Percentiles rank a stretch among this genome's conserved stretches.
phyloP scores from a whole-genome alignment of 2,797 vertebrate species.

The Phalanger gymnotis region DNA sequence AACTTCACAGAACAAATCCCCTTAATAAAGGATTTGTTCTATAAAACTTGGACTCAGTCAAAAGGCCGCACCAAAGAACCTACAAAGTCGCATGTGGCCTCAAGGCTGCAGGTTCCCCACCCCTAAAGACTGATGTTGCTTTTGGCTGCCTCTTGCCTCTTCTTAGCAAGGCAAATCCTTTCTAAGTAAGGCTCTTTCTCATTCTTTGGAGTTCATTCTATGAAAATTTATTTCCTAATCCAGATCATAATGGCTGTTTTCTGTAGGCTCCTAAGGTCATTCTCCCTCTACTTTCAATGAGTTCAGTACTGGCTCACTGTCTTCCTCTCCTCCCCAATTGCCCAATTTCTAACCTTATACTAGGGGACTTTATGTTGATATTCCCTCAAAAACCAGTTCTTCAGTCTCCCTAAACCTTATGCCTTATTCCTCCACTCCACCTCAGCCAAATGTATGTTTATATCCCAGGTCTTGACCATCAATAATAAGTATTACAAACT shows the following conservation, averaged over 20 bases:
- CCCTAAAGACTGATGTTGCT: not conserved
- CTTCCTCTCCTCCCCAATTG: not conserved
- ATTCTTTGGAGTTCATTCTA: not conserved
- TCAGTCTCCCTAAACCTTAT: not conserved
- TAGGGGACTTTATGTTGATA: not conserved
- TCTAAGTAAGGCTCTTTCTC: not conserved
- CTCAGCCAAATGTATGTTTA: not conserved
- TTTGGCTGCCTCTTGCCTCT: not conserved
- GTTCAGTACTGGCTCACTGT: not conserved
- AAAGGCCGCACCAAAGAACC: no score
- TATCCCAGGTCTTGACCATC: not conserved
- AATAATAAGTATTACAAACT: not conserved
- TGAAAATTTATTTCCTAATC: not conserved
- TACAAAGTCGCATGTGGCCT: no score
- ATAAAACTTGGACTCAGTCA: no score
- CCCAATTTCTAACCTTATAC: not conserved
- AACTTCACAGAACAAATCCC: no score
- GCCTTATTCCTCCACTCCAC: not conserved
- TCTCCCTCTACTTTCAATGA: not conserved
- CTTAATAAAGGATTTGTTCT: no score
- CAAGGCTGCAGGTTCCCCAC: no score
- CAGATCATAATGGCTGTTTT: not conserved
- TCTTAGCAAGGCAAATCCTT: not conserved
- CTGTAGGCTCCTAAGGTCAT: not conserved
- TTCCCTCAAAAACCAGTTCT: not conserved